phyloP scores from a whole-genome alignment of 2,797 vertebrate species.

The Mormyrus hasselquistii region DNA sequence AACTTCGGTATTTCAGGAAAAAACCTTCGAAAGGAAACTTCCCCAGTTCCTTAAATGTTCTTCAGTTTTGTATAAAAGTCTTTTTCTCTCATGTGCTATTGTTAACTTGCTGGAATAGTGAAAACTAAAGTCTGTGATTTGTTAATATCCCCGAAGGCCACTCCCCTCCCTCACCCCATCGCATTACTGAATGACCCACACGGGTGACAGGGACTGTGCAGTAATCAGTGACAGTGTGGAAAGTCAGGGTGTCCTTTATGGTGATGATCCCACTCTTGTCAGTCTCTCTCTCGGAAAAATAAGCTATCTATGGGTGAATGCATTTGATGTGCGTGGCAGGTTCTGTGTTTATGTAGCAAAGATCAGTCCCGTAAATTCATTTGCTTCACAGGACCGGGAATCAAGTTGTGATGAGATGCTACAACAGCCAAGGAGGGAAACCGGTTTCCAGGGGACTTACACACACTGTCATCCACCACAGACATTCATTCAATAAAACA shows the following conservation, averaged over 20 bases:
- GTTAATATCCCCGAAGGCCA: not conserved
- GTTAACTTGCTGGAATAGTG: conserved; percentile 1
- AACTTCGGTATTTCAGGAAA: not conserved
- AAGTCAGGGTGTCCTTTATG: not conserved
- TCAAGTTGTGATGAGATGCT: conserved; percentile 3
- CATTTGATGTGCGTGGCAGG: not conserved
- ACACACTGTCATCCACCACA: not conserved
- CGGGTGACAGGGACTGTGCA: not conserved
- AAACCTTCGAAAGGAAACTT: not conserved
- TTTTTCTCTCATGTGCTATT: conserved; percentile 7
- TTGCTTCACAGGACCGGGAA: not conserved
- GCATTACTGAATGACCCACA: not conserved
- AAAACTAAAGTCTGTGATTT: conserved; percentile 3
- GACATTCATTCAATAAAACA: not conserved
- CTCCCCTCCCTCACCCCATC: not conserved
- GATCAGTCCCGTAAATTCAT: not conserved
- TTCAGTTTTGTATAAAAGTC: conserved; percentile 6
- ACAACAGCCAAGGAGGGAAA: conserved; percentile 54
- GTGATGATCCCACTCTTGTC: not conserved
- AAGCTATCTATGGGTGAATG: conserved; percentile 15
- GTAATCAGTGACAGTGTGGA: not conserved
- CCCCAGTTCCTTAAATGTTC: not conserved
- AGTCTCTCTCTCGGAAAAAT: not conserved
- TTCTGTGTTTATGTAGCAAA: conserved; percentile 6
- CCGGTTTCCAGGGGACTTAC: conserved; percentile 31